A percentile compares a stretch with the other conserved stretches of the same genome.
phyloP scores from a whole-genome alignment of 2,113 vertebrate species.

The Protobothrops flavoviridis region DNA sequence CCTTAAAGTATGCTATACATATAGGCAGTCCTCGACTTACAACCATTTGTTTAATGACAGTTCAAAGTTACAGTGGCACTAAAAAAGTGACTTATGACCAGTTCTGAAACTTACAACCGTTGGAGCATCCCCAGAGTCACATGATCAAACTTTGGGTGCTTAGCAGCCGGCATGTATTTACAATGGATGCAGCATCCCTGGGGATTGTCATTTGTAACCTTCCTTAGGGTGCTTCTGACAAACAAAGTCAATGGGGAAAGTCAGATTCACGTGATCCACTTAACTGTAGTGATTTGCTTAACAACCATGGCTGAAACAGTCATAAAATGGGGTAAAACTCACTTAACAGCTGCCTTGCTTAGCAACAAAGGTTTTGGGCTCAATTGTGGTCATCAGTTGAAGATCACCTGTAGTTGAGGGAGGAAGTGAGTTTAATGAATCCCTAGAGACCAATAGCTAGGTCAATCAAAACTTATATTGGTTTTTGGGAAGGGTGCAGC shows the following conservation, averaged over 20 bases:
- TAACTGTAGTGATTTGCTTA: no score
- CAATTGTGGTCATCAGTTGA: neutral
- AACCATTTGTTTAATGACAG: neutral
- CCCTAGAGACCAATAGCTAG: neutral
- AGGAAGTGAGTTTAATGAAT: neutral
- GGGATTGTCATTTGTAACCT: neutral
- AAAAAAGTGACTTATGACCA: no score
- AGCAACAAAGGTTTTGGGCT: no score
- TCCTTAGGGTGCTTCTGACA: neutral
- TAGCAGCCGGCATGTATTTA: neutral
- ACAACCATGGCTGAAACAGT: no score
- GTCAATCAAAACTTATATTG: neutral
- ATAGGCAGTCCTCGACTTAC: neutral
- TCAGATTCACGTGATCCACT: no score
- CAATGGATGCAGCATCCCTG: neutral
- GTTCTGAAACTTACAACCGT: no score
- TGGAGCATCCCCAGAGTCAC: neutral
- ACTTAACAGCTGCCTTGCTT: no score
- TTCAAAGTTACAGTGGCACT: neutral
- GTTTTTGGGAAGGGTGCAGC: neutral
- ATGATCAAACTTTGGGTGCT: neutral
- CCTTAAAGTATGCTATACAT: neutral
- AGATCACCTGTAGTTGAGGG: neutral
- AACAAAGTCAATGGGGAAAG: neutral
- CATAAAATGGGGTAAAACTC: no score